Evolutionary conservation across 2,888 invertebrate genomes (phyloP).

Genomic region (Xestoiulus laeticollis): DNA sequence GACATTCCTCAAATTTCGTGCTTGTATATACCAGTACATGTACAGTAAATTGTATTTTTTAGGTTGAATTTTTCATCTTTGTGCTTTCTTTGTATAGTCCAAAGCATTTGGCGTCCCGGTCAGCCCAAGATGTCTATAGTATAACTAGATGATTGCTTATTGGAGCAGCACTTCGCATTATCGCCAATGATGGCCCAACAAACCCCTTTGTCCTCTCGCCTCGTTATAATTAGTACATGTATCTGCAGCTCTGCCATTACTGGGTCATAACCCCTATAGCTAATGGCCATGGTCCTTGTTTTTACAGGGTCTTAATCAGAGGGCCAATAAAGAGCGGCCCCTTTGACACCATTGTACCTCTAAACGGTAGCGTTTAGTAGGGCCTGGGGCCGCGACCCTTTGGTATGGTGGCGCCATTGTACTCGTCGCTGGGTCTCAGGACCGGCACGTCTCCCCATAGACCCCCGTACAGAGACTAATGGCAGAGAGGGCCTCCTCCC

Average conservation of each 20-base stretch:
- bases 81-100: too few species aligned
- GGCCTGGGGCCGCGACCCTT: neutral
- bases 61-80: too few species aligned
- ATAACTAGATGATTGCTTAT: neutral
- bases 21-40: too few species aligned
- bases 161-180: neutral
- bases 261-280: neutral
- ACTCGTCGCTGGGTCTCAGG: neutral
- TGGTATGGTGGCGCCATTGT: neutral
- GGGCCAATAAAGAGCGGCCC: neutral
- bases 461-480: neutral
- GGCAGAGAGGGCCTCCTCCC: neutral
- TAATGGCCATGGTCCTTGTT: neutral
- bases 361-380: conserved; percentile 25
- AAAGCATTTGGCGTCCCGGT: too few species aligned
- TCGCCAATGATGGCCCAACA: neutral
- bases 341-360: neutral
- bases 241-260: neutral
- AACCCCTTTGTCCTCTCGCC: neutral
- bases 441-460: neutral
- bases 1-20: too few species aligned
- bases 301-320: neutral
- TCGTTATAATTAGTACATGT: conserved; percentile 24
- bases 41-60: too few species aligned
- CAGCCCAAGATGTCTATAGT: neutral